phyloP scores from a whole-genome alignment of 2,113 vertebrate genomes.

The Prunella himalayana region DNA sequence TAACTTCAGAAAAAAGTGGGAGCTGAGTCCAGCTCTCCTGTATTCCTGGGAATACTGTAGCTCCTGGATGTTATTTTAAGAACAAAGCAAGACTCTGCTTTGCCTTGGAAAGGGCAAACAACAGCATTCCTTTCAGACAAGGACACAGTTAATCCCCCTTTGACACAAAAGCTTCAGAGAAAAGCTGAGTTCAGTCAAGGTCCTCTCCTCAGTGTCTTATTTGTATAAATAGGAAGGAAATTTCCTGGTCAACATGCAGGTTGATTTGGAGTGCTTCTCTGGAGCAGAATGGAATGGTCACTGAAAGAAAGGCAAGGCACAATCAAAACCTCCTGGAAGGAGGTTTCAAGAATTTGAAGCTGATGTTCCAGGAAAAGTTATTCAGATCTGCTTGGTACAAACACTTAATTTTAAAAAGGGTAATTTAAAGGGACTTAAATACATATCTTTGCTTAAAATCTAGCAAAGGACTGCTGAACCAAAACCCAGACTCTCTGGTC shows the following conservation, averaged over 20 bases:
- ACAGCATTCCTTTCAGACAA: neutral
- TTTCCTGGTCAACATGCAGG: neutral
- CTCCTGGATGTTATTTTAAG: neutral
- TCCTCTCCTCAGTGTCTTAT: neutral
- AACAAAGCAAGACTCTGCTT: neutral
- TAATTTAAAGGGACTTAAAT: neutral
- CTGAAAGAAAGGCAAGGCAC: neutral
- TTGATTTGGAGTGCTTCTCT: neutral
- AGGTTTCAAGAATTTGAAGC: neutral
- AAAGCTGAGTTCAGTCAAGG: neutral
- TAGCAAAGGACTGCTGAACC: neutral
- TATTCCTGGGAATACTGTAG: neutral
- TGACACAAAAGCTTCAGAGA: neutral
- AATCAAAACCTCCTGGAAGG: neutral
- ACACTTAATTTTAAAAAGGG: neutral
- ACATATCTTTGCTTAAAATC: neutral
- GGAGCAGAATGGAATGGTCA: neutral
- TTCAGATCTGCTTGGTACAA: neutral
- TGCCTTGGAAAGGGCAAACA: neutral
- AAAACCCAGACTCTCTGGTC: neutral
- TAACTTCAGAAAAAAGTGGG: neutral
- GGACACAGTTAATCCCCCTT: neutral
- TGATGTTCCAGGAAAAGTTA: neutral
- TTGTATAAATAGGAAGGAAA: neutral
- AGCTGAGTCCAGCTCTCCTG: neutral